Evolutionary conservation across 2,888 invertebrate species (phyloP).

Genomic region (Dicranocentrus wangi): DNA sequence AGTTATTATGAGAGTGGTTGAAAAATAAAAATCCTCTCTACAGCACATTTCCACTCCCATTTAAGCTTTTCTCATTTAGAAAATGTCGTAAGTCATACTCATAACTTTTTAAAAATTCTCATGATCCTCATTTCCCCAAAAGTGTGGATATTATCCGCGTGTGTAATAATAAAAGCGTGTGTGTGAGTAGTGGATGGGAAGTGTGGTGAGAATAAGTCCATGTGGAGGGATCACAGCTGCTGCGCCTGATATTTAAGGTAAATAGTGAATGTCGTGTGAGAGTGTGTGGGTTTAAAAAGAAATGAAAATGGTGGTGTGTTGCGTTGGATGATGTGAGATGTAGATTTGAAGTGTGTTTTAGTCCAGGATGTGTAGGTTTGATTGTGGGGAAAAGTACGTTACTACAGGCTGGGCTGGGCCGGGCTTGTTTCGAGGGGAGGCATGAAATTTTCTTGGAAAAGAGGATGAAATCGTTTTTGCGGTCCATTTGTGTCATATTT

Average conservation of each 20-base stretch:
- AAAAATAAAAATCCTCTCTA: neutral
- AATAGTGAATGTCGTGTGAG: no score
- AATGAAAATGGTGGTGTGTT: no score
- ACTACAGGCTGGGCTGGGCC: neutral
- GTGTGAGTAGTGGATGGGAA: no score
- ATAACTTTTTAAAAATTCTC: slow-evolving; percentile 39
- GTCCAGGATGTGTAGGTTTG: neutral
- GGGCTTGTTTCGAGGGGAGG: neutral
- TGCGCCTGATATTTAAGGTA: slow-evolving; percentile 26
- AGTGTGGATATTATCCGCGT: slow-evolving; percentile 2
- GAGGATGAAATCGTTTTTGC: slow-evolving; percentile 16
- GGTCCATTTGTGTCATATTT: slow-evolving; percentile 30
- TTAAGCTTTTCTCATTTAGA: slow-evolving; percentile 35
- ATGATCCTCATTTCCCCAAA: neutral
- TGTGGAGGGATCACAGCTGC: no score
- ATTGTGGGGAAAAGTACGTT: neutral
- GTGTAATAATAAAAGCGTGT: slow-evolving; percentile 17
- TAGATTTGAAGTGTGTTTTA: no score
- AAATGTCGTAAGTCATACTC: slow-evolving; percentile 48
- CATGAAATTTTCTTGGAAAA: neutral
- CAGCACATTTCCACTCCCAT: neutral
- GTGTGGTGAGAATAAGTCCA: no score
- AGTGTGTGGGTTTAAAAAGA: no score
- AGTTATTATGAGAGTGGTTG: neutral
- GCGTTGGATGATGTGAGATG: no score